Base-by-base conservation (phyloP, 2,888 invertebrate species). In the Stegana nigrithorax region DNA sequence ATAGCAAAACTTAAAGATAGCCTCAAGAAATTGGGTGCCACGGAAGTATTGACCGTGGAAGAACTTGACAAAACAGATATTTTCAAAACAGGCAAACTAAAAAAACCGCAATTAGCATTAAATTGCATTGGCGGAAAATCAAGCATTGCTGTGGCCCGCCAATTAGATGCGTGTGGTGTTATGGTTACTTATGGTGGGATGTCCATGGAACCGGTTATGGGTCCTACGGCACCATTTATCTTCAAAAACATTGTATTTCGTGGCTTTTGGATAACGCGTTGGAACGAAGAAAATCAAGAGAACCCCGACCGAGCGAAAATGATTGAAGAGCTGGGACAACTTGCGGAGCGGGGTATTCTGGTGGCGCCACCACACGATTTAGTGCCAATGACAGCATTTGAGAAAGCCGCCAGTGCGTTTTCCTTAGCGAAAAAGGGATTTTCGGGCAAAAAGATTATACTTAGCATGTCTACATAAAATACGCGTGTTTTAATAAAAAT, bases 171-270 rank as follows among this genome's bases (percentile, higher is more conserved):
- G 29, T 87, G 90, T 63, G 94, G 95, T 12, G 87, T 89, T 0
- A 90, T 98, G 87, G 95, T 99, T 0, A 98, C 97, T 10, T 98
- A 98, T 83, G 98, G 98, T 3, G 95, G 94, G 51, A 98, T 98
- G 92, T 96, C 95, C 0, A 89, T 92, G 66, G 91, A 95, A 74
- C 97, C 98, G 0, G 89, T 96, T 0, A 90, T 89, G 21, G 91
- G 95, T 32, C 92, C 94, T 12, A 92, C 94, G 0, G 91, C 93
- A 0, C 89, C 91, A 10, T 88, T 93, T 39, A 93, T 96, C 71
- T 97, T 98, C 79, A 92, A 92, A 81, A 92, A 98, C 85, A 87
- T 94, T 36, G 85, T 87, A 12, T 89, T 95, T 51, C 85, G 88
- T 73, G 97, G 94, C 60, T 99, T 94, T 84, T 95, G 97, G 95